A percentile compares a stretch with the other conserved stretches of the same genome.
These are phyloP conservation scores for Epizoanthus fatuus DNA, from an alignment of 92 coral and sea anemone species.

Conservation along the genomic window DNA sequence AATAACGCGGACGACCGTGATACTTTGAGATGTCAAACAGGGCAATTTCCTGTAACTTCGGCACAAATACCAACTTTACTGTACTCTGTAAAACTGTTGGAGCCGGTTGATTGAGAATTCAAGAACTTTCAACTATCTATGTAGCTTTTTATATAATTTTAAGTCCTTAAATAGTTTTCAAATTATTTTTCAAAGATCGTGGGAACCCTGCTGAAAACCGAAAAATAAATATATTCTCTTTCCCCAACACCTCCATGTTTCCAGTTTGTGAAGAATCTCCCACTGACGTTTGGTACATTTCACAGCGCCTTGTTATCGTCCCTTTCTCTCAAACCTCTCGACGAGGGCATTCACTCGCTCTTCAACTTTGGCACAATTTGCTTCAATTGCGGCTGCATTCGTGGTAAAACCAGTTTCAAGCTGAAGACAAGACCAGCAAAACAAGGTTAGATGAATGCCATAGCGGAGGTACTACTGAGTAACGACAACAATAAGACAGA, in stretches of 20 bases:
- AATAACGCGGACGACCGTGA: too few relatives aligned
- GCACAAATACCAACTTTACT: too few relatives aligned
- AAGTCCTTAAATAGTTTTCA: too few relatives aligned
- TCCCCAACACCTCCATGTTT: constrained; percentile 5
- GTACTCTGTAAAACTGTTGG: too few relatives aligned
- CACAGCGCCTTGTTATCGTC: constrained; percentile 71
- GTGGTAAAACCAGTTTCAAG: constrained; percentile 84
- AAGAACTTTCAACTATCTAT: too few relatives aligned
- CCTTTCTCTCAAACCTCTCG: constrained; percentile 77
- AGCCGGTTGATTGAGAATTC: too few relatives aligned
- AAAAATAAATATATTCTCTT: constrained; percentile 33
- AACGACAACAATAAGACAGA: background rate
- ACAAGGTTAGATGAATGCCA: background rate
- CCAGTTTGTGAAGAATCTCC: background rate
- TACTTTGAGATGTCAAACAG: too few relatives aligned
- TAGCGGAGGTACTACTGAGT: background rate
- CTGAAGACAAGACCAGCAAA: constrained; percentile 44
- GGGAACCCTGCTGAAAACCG: too few relatives aligned
- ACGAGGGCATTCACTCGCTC: constrained; percentile 85
- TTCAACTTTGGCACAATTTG: constrained; percentile 92
- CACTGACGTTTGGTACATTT: background rate
- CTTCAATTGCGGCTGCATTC: constrained; percentile 92
- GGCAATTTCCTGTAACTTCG: too few relatives aligned
- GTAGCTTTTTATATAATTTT: too few relatives aligned
- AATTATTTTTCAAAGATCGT: too few relatives aligned